A percentile compares a stretch with the other conserved stretches of the same genome.
phyloP scores from a whole-genome alignment of 23 tunicate species.

The Ascidia mentula region DNA sequence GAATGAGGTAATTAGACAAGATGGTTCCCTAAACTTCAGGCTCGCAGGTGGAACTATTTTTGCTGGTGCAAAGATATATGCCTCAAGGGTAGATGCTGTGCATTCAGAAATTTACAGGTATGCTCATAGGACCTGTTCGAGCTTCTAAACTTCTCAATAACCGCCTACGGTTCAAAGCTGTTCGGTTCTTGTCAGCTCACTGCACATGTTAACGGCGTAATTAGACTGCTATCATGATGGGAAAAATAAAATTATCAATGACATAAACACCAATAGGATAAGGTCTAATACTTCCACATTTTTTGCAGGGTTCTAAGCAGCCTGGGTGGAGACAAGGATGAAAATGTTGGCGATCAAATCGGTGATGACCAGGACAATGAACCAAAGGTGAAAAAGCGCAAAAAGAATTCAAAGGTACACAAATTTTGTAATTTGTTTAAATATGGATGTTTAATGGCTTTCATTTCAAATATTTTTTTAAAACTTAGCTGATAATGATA shows the following conservation, averaged over 20 bases:
- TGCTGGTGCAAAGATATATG: slow-evolving; percentile 94
- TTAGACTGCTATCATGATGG: too few relatives aligned
- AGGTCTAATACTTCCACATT: not conserved
- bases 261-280: not conserved
- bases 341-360: slow-evolving; percentile 1
- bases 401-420: slow-evolving; percentile 62
- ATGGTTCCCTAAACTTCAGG: slow-evolving; percentile 66
- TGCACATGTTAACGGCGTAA: too few relatives aligned
- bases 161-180: too few relatives aligned
- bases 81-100: slow-evolving; percentile 91
- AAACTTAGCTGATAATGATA: too few relatives aligned
- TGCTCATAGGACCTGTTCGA: too few relatives aligned
- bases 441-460: not conserved
- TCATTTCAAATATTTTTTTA: too few relatives aligned
- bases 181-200: too few relatives aligned
- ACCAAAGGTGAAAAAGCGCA: slow-evolving; percentile 43
- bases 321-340: slow-evolving; percentile 56
- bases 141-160: too few relatives aligned
- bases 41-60: slow-evolving; percentile 88
- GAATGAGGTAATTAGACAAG: slow-evolving; percentile 73
- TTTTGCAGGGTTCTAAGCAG: slow-evolving; percentile 62
- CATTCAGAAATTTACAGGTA: slow-evolving; percentile 81
- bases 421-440: not conserved
- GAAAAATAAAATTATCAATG: not conserved
- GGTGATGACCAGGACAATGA: slow-evolving; percentile 26